Conservation (phyloP, 2,797 vertebrate species). For the Anabacerthia variegaticeps region DNA sequence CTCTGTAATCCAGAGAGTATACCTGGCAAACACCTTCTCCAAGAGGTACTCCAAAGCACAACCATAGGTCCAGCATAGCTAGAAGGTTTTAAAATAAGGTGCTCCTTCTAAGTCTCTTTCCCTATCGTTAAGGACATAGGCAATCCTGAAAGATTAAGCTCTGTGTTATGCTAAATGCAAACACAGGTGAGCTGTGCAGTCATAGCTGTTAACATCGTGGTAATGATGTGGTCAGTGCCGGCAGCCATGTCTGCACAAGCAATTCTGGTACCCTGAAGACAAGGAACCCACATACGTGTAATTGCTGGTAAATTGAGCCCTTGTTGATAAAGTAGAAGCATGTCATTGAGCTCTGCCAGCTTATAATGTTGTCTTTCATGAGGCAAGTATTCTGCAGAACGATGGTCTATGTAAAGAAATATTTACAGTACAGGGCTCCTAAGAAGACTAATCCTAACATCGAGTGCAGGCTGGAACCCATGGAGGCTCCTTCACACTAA, state of each 20-base stretch:
- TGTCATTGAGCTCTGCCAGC: background rate
- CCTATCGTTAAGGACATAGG: background rate
- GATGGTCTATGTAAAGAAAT: background rate
- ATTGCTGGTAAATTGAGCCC: constrained; percentile 53
- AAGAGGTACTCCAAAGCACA: background rate
- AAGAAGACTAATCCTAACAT: constrained; percentile 6
- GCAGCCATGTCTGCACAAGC: background rate
- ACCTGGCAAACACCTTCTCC: background rate
- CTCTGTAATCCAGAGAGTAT: background rate
- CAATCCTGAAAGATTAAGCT: constrained; percentile 27
- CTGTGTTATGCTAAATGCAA: background rate
- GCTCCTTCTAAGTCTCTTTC: background rate
- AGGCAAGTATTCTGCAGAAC: background rate
- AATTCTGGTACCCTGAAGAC: background rate
- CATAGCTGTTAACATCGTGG: background rate
- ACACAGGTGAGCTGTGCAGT: background rate
- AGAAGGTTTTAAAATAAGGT: background rate
- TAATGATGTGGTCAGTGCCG: background rate
- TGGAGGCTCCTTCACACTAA: background rate
- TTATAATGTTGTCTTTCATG: constrained; percentile 65
- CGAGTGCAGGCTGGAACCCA: background rate
- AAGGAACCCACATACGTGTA: background rate
- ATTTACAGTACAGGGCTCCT: background rate
- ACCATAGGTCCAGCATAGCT: background rate
- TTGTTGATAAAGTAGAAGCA: constrained; percentile 62